Percentiles rank a stretch among this genome's conserved stretches.
Evolutionary conservation across 2,888 invertebrate species (phyloP).

Genomic region (Drosophila imparisetae): DNA sequence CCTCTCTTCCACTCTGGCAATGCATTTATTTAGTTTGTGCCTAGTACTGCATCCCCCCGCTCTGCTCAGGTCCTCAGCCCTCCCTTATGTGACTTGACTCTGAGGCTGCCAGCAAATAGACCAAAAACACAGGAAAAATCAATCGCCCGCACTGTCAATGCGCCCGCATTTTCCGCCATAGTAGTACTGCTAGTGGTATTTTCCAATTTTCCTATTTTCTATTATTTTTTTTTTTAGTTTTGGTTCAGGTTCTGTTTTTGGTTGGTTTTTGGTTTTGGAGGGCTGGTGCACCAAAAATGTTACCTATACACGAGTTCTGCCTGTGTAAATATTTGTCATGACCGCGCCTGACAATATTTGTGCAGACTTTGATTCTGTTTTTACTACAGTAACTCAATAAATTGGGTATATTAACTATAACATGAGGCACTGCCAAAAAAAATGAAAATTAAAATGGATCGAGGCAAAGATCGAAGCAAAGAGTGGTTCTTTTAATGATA

Average conservation of each 20-base stretch:
- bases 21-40: slow-evolving; percentile 72
- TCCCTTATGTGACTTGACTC: slow-evolving; percentile 52
- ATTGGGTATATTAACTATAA: slow-evolving; percentile 15
- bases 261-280: slow-evolving; percentile 34
- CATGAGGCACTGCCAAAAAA: neutral
- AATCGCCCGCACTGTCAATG: slow-evolving; percentile 77
- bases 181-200: neutral
- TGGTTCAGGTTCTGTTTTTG: slow-evolving; percentile 17
- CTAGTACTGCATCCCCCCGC: slow-evolving; percentile 15
- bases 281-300: slow-evolving; percentile 40
- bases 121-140: slow-evolving; percentile 76
- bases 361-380: slow-evolving; percentile 61
- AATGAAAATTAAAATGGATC: neutral
- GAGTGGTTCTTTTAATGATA: neutral
- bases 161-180: slow-evolving; percentile 67
- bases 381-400: slow-evolving; percentile 12
- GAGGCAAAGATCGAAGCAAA: no score
- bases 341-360: slow-evolving; percentile 75
- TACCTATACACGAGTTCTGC: slow-evolving; percentile 61
- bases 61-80: slow-evolving; percentile 1
- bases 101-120: slow-evolving; percentile 43
- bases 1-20: slow-evolving; percentile 22
- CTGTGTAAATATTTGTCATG: slow-evolving; percentile 77
- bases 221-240: slow-evolving; percentile 18
- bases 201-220: neutral